Conservation (phyloP, 2,113 vertebrate genomes). For the Ceyx melanurus region DNA sequence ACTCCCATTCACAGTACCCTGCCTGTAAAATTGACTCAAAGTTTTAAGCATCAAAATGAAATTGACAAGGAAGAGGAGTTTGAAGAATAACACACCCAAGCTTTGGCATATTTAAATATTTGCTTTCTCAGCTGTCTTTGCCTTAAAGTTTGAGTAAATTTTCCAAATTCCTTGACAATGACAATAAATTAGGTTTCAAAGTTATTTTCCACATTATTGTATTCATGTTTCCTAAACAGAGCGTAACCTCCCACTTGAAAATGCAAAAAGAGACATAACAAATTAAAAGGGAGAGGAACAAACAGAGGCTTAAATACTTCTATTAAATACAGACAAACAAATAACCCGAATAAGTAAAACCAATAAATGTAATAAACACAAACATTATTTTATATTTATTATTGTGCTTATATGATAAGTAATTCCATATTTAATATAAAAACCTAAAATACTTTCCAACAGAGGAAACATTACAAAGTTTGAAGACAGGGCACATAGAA, state of each 20-base stretch:
- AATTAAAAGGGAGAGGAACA: neutral
- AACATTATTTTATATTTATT: neutral
- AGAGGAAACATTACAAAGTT: neutral
- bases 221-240: neutral
- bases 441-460: neutral
- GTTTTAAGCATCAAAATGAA: neutral
- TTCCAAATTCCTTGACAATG: neutral
- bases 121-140: neutral
- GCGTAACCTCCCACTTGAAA: neutral
- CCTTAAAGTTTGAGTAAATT: neutral
- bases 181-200: neutral
- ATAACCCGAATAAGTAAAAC: neutral
- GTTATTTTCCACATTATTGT: neutral
- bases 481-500: neutral
- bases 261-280: neutral
- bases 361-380: neutral
- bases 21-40: neutral
- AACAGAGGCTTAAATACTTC: neutral
- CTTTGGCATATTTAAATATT: neutral
- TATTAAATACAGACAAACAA: neutral
- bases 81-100: neutral
- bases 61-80: neutral
- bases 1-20: neutral
- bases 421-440: neutral
- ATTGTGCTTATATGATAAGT: neutral